Conservation (phyloP, 2,888 invertebrate species). For the Eurois occulta region DNA sequence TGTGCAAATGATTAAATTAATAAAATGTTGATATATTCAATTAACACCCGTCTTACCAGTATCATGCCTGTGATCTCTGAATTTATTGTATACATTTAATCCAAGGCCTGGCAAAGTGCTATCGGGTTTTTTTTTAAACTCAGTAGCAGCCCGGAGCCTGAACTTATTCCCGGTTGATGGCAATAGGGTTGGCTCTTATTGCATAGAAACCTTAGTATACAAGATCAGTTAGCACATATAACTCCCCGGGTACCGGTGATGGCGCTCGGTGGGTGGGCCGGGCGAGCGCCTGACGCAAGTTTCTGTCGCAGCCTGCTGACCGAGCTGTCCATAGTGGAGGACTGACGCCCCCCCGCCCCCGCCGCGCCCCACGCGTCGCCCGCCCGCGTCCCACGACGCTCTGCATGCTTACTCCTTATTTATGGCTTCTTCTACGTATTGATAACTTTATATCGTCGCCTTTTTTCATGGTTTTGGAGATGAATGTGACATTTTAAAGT, state of each 20-base stretch:
- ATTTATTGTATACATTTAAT: neutral
- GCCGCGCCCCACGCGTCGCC: constrained; percentile 37
- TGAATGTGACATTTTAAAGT: neutral
- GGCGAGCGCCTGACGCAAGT: constrained; percentile 71
- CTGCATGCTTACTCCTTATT: constrained; percentile 67
- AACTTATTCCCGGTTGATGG: neutral
- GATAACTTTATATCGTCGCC: constrained; percentile 36
- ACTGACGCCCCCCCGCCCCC: constrained; percentile 73
- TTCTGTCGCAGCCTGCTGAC: constrained; percentile 89
- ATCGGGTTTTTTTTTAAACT: neutral
- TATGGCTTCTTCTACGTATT: constrained; percentile 63
- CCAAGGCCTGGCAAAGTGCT: neutral
- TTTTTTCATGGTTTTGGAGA: constrained; percentile 46
- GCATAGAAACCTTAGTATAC: neutral
- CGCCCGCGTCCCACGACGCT: constrained; percentile 61
- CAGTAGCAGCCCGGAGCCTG: neutral
- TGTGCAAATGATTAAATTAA: constrained; percentile 36
- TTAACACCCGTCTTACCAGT: neutral
- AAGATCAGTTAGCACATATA: constrained; percentile 36
- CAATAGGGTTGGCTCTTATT: neutral
- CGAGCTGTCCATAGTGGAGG: constrained; percentile 89
- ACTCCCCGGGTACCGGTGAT: neutral
- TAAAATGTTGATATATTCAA: neutral
- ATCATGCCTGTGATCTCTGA: no score
- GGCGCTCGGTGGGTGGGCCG: constrained; percentile 29